Base-by-base conservation (phyloP, 2,888 invertebrate species). In the Cyclophora punctaria region DNA sequence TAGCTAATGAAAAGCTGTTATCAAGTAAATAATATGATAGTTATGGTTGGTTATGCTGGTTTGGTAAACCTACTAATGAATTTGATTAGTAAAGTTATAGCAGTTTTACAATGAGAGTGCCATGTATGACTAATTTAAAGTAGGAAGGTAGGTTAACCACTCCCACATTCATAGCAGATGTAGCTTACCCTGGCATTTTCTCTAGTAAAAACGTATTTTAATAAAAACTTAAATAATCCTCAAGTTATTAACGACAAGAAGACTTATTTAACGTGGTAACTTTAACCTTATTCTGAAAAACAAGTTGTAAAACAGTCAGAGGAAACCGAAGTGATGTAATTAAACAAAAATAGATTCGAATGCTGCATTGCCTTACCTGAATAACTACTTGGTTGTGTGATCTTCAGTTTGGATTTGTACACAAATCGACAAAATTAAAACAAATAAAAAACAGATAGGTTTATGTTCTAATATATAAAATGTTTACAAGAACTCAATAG, bases 101-200 rank as follows among this genome's bases (percentile, higher is more conserved):
- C 5, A 37, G 4, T 37, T 37, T 37, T 5, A 37, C 5, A 64
- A 62, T 69, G 73, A 71, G 66, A 69, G 71, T 73, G 72, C 66
- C 57, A 59, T 55, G 56, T 64, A 65, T 69, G 71, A 77, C 63
- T 64, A 69, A 69, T 69, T 63, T 48, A 46, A 3, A 53, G 44
- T 51, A 53, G 56, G 66, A 55, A 64, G 66, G 73, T 74, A 73
- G 70, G 74, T 72, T 70, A 72, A 74, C 83, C 84, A 84, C 83
- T 84, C 86, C 84, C 80, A 77, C 71, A 60, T 62, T 56, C 20
- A 20, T 20, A 62, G 58, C 78, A 79, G 71, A 71, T 80, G 78
- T 70, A 70, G 68, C 87, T 88, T 88, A 88, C 87, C 87, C 85
- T 70, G 87, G 87, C 87, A 88, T 87, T 79, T 48, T 81, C 83